These are phyloP conservation scores for Planococcus citri DNA, from an alignment of 1,140 invertebrate species.

Conservation along the genomic window DNA sequence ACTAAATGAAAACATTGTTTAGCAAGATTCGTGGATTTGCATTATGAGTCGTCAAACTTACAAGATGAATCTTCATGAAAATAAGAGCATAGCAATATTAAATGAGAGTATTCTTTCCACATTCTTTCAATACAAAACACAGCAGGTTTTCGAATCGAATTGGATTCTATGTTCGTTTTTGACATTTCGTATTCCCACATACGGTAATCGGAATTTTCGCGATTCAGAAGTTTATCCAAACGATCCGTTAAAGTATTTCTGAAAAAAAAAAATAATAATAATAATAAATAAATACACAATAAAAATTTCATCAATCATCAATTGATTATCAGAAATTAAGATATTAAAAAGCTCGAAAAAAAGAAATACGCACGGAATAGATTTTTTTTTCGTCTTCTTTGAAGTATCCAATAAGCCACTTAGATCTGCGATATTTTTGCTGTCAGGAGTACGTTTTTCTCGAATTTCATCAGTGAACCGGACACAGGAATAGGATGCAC, in stretches of 20 bases:
- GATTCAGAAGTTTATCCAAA: not conserved
- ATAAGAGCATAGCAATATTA: not conserved
- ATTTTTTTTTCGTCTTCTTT: not conserved
- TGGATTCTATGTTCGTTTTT: not conserved
- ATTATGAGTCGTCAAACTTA: not conserved
- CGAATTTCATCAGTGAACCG: not conserved
- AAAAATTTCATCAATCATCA: no score
- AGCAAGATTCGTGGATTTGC: not conserved
- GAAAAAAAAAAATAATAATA: not conserved
- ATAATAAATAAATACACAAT: no score
- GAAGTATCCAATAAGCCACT: not conserved
- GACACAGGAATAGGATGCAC: not conserved
- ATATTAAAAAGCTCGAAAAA: no score
- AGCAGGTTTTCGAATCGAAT: not conserved
- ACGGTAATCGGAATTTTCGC: not conserved
- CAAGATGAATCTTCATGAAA: not conserved
- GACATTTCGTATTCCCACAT: conserved; percentile 11
- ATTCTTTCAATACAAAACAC: conserved; percentile 4
- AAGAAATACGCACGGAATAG: not conserved
- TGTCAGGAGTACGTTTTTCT: not conserved
- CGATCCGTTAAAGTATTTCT: not conserved
- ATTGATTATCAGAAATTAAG: no score
- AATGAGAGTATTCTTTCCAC: not conserved
- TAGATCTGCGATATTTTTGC: not conserved
- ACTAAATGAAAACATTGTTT: not conserved